These are phyloP conservation scores for Prochilodus magdalenae DNA, from an alignment of 2,113 vertebrate species.

Conservation along the genomic window DNA sequence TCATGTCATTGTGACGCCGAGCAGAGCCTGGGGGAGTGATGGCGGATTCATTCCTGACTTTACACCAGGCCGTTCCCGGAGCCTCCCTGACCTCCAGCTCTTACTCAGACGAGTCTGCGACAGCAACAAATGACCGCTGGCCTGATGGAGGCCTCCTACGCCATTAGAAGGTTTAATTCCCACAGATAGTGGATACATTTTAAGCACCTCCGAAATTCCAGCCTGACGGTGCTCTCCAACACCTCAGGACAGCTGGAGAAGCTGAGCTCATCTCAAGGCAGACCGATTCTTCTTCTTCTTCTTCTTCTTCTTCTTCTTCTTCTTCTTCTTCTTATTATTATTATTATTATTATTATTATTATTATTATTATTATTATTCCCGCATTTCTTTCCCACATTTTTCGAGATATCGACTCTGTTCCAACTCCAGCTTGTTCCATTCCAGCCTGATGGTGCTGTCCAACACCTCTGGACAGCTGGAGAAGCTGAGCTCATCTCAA, in stretches of 20 bases:
- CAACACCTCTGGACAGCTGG: too few species aligned
- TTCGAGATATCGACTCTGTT: too few species aligned
- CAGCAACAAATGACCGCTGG: not conserved
- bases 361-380: too few species aligned
- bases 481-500: too few species aligned
- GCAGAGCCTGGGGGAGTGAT: conserved; percentile 20
- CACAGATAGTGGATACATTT: not conserved
- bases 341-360: too few species aligned
- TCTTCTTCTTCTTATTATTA: too few species aligned
- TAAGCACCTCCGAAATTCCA: conserved; percentile 11
- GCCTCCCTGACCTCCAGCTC: not conserved
- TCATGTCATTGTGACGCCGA: conserved; percentile 16
- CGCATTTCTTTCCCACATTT: too few species aligned
- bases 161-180: conserved; percentile 15
- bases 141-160: conserved; percentile 17
- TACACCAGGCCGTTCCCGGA: conserved; percentile 24
- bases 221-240: conserved; percentile 5
- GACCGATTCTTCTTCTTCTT: too few species aligned
- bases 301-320: too few species aligned
- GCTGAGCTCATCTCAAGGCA: conserved; percentile 13
- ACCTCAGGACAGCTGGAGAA: conserved; percentile 38
- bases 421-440: too few species aligned
- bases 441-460: too few species aligned
- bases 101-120: conserved; percentile 15
- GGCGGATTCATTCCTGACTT: conserved; percentile 6